Evolutionary conservation across 2,888 invertebrate genomes (phyloP).

Genomic region (Noctuana brunneofusca): DNA sequence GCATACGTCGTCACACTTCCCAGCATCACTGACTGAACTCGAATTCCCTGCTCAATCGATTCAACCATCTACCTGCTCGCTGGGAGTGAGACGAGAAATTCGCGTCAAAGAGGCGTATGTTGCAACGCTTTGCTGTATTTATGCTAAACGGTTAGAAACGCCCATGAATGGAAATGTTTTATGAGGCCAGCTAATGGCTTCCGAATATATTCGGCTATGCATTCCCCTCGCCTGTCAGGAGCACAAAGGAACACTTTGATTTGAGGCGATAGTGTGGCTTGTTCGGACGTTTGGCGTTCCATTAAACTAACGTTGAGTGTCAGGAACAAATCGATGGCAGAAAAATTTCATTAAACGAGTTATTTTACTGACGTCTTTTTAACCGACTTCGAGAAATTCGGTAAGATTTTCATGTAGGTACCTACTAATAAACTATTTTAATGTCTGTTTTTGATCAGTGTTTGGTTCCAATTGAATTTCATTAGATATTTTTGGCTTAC

Average conservation of each 20-base stretch:
- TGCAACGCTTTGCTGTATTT: conserved; percentile 21
- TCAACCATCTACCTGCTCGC: neutral
- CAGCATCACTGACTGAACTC: too few relatives aligned
- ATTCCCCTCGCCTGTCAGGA: neutral
- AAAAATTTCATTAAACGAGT: too few relatives aligned
- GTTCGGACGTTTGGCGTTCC: neutral
- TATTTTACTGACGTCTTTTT: too few relatives aligned
- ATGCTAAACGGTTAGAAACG: conserved; percentile 18
- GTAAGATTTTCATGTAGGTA: too few relatives aligned
- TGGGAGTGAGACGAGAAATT: neutral
- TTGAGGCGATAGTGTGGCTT: neutral
- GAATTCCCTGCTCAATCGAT: too few relatives aligned
- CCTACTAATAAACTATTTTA: too few relatives aligned
- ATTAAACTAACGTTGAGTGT: neutral
- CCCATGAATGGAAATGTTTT: conserved; percentile 17
- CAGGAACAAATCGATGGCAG: too few relatives aligned
- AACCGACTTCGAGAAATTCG: too few relatives aligned
- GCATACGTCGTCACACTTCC: too few relatives aligned
- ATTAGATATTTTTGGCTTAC: too few relatives aligned
- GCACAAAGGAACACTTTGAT: conserved; percentile 5
- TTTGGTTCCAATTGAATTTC: too few relatives aligned
- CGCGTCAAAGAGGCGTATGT: conserved; percentile 8
- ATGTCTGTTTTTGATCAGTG: too few relatives aligned
- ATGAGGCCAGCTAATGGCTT: conserved; percentile 12
- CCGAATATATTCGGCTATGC: conserved; percentile 3